Base-by-base conservation (phyloP, 2,797 vertebrate genomes). In the Mastacembelus armatus region DNA sequence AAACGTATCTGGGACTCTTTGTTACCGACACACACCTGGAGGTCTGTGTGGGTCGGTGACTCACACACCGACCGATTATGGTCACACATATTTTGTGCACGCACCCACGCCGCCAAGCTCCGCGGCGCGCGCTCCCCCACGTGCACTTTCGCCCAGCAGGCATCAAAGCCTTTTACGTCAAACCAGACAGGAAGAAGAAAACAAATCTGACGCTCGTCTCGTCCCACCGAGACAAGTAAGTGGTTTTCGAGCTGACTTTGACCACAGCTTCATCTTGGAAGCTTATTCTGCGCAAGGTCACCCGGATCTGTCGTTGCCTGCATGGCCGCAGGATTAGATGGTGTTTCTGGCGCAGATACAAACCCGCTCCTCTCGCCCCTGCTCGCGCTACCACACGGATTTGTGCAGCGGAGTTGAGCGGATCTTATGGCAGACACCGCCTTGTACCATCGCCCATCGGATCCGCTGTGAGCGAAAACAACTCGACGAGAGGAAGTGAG, bases 351-450 rank as follows among this genome's bases (percentile, higher is more conserved):
- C 83, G 80, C 82, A 85, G 82, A 80, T 80, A 79, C 68, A 47
- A 24, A 2, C 33, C 35, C 44, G 68, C 49, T 49, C 21, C 57
- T 66, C 45, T 74, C 70, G 44, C 18, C 39, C 47, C 48, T 73
- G 71, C 74, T 78, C 60, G 65, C 57, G 74, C 44, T 36, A 1
- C 49, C 30, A 44, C 40, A 19, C 62, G 52, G 66, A 78, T 74
- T 43, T 44, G 76, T 62, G 68, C 75, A 10, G 24, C 35, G 82
- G 69, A 38, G 75, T 66, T 42, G 71, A 75, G 64, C 72, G 76
- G 85, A 78, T 88, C 83, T 70, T 58, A 91, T 90, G 89, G 88
- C 84, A 77, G 84, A 72, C 76, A 60, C 66, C 55, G 48, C 62
- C 59, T 27, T 65, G 50, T 40, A 19, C 80, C 78, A 38, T 80